These are phyloP conservation scores for Misgurnus mizolepis DNA, from an alignment of 2,113 vertebrate genomes.

Conservation along the genomic window DNA sequence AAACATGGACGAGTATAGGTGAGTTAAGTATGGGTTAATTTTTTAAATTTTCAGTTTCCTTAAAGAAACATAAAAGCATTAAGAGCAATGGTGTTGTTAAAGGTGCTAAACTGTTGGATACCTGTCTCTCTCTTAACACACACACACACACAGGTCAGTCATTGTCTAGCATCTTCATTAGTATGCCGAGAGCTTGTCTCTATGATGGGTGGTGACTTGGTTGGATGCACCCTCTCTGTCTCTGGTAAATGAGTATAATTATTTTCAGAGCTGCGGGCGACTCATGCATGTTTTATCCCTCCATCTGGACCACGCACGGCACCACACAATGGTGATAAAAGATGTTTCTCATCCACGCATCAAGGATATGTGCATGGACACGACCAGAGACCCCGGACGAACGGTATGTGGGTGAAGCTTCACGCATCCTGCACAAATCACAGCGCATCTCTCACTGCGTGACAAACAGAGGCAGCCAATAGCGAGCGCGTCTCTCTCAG, in stretches of 20 bases:
- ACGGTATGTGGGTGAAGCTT: conserved; percentile 12
- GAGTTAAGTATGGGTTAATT: too few species aligned
- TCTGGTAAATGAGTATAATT: conserved; percentile 99
- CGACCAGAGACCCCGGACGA: conserved; percentile 18
- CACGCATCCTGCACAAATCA: conserved; percentile 26
- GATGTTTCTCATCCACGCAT: conserved; percentile 76
- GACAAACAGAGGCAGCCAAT: conserved; percentile 14
- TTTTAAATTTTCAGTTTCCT: too few species aligned
- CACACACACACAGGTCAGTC: conserved; percentile 59
- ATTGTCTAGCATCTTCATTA: conserved; percentile 84
- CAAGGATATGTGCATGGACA: conserved; percentile 45
- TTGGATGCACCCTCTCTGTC: conserved; percentile 91
- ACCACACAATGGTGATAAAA: conserved; percentile 87
- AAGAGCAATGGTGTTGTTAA: too few species aligned
- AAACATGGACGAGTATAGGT: too few species aligned
- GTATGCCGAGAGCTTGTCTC: conserved; percentile 86
- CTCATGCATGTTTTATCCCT: conserved; percentile 98
- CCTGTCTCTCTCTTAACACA: not conserved
- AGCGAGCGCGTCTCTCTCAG: conserved; percentile 54
- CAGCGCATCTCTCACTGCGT: conserved; percentile 27
- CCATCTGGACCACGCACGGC: conserved; percentile 81
- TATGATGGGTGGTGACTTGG: conserved; percentile 90
- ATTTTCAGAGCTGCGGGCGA: conserved; percentile 99
- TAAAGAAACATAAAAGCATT: too few species aligned
- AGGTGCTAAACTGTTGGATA: too few species aligned